These are phyloP conservation scores for Toxonevra muliebris DNA, from an alignment of 2,888 invertebrate genomes.

Conservation along the genomic window DNA sequence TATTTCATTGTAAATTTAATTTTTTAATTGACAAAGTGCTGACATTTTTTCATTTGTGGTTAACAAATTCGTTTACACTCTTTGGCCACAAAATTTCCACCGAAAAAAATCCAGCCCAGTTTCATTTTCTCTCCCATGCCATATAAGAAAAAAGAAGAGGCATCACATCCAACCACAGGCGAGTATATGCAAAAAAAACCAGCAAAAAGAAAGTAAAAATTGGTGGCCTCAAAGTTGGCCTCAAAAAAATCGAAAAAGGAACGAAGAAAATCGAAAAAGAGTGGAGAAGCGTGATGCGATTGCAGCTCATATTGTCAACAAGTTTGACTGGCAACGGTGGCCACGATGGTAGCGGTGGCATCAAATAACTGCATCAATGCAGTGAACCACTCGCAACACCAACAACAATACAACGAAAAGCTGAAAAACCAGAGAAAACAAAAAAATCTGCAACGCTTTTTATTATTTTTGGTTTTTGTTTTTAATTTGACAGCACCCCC, in stretches of 20 bases:
- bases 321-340: slow-evolving; percentile 11
- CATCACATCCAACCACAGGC: too few species aligned
- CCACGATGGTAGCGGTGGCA: too few species aligned
- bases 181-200: slow-evolving; percentile 26
- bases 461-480: background rate
- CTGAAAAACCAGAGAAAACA: background rate
- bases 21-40: too few species aligned
- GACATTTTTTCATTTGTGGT: slow-evolving; percentile 19
- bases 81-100: background rate
- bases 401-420: background rate
- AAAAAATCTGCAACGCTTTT: background rate
- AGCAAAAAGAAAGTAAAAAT: slow-evolving; percentile 21
- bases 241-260: slow-evolving; percentile 58
- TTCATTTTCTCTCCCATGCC: background rate
- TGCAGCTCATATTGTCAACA: slow-evolving; percentile 8
- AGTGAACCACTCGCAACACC: background rate
- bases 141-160: background rate
- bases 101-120: slow-evolving; percentile 1
- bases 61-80: slow-evolving; percentile 23
- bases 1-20: too few species aligned
- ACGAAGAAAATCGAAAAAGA: slow-evolving; percentile 41
- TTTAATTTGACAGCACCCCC: background rate
- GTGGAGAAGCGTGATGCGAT: background rate
- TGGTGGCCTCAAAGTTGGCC: slow-evolving; percentile 58
- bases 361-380: background rate